Base-by-base conservation (phyloP, 2,797 vertebrate genomes). In the Etheostoma nigrum region DNA sequence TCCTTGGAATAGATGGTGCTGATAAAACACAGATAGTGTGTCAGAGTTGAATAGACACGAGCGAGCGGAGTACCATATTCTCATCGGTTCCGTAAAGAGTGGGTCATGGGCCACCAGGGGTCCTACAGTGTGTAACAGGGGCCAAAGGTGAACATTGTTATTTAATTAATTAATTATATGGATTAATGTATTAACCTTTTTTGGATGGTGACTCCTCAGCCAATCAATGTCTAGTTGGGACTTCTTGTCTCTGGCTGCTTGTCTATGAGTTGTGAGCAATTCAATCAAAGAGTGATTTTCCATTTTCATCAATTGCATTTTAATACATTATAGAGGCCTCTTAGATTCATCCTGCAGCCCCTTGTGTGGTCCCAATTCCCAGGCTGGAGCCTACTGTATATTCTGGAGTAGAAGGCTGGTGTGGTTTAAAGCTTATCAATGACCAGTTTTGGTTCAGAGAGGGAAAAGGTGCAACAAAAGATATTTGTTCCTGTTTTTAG, bases 11-110 rank as follows among this genome's bases (percentile, higher is more conserved):
- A 80, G 78, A 81, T 74, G 30, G 53, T 70, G 78, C 55, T 75
- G 82, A 90, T 78, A 52, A 82, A 80, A 79, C 80, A 63, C 67
- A 67, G 80, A 91, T 88, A 81, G 72, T 49, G 18, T 76, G 62
- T 62, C 65, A 0, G 68, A 2, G 54, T 12, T 66, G 70, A 70
- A 65, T 21, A 74, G 54, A 81, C 69, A 42, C 40, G 13, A 58
- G 44, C 62, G 58, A 60, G 53, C 23, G 1, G 57, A 72, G n/a
- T 3, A 14, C 63, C n/a, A 21, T 5, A 14, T 48, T 72, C 44
- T 40, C 63, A 18, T 57, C 8, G 6, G 45, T 11, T 54, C 51
- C 5, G 14, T 25, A 30, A 15, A 36, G 15, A 18, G 8, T 23
- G 33, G 63, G 40, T 18, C 57, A 49, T 7, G 4, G 51, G 27